A percentile compares a stretch with the other conserved stretches of the same genome.
Evolutionary conservation across 1,140 invertebrate genomes (phyloP).

Genomic region (Cotesia glomerata): DNA sequence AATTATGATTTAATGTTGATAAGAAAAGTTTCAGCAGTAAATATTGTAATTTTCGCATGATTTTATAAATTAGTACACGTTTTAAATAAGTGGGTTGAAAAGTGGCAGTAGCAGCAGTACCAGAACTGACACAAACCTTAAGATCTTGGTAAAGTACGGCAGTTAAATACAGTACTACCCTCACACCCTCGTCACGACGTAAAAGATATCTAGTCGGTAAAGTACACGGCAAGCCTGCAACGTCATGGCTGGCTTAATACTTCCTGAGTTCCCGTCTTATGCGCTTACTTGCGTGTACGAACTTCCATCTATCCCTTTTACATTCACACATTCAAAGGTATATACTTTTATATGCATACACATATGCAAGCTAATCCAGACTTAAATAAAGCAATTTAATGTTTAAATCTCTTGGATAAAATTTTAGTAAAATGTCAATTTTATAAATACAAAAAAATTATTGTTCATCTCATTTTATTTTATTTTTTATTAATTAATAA

Average conservation of each 20-base stretch:
- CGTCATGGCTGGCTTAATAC: constrained; percentile 49
- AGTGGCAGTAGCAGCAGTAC: neutral
- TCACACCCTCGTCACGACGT: constrained; percentile 13
- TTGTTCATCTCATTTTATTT: too few species aligned
- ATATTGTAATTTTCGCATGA: neutral
- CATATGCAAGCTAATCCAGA: too few species aligned
- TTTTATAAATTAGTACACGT: neutral
- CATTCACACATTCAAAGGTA: neutral
- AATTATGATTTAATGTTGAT: neutral
- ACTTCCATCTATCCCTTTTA: constrained; percentile 31
- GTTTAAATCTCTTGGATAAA: too few species aligned
- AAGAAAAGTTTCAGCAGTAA: neutral
- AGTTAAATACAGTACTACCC: constrained; percentile 12
- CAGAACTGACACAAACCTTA: constrained; percentile 6
- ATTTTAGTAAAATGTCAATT: too few species aligned
- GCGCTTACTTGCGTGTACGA: constrained; percentile 39
- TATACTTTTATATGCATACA: neutral
- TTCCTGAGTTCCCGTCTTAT: constrained; percentile 40
- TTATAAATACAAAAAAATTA: too few species aligned
- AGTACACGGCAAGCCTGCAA: constrained; percentile 49
- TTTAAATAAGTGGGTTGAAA: neutral
- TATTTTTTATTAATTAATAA: too few species aligned
- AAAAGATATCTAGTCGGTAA: constrained; percentile 35
- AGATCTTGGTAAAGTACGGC: neutral
- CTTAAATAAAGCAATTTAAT: too few species aligned